Evolutionary conservation across 2,113 vertebrate genomes (phyloP), one percentile per base, ranked within the genome.

Genomic region (Scomber japonicus): DNA sequence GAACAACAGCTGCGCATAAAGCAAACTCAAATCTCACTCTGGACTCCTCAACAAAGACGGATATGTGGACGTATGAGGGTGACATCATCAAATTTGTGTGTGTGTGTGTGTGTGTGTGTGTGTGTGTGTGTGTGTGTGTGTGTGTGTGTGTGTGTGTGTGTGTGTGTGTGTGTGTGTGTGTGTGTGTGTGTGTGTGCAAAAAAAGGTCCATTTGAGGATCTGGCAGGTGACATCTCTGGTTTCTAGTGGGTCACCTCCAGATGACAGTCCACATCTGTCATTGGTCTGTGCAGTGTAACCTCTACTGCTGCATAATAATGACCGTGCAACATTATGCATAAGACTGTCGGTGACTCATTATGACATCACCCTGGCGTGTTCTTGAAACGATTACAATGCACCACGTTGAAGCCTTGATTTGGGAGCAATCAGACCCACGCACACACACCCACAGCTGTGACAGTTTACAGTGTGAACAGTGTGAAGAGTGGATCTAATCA

Each of bases 401-500:
- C 30, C 55, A 30, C 19, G 57, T 17, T 30, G 24, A 27, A 27
- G 24, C 24, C 24, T 27, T 27, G 48, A 54, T 46, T 84, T 44
- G 16, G 62, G 40, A 31, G 15, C 49, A 17, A 24, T 56, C 65
- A 70, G 51, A 7, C 78, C 49, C 0, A 40, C 17, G 16, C 50
- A 31, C 50, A 55, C 50, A n/a, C 50, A 44, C 49, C 30, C 78
- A 68, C 92, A 91, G 86, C 91, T 92, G 91, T 53, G 73, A 89
- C 71, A 84, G 87, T 82, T 90, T 88, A 90, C 80, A 87, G 77
- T 82, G 69, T 12, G 7, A 82, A 88, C 83, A 85, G 86, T 87
- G 87, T 88, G 84, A 92, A 90, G 89, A 71, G 75, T 73, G 81
- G 82, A 80, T 90, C 82, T 88, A 91, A 93, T 91, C 92, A 90